Conservation (phyloP, 2,797 vertebrate species). For the Poecilia velifera region DNA sequence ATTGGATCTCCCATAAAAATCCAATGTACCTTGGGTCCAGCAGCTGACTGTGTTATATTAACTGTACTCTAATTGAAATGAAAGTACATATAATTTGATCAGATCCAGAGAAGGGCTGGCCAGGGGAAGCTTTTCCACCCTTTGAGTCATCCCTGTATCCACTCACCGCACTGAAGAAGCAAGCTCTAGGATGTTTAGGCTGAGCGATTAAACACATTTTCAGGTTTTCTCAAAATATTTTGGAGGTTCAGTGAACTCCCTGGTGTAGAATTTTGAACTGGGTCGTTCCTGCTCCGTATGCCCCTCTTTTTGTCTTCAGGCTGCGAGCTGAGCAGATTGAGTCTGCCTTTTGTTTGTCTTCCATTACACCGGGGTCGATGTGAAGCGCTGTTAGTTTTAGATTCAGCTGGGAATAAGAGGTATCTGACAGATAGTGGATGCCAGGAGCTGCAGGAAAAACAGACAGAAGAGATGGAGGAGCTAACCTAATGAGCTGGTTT, state of each 20-base stretch:
- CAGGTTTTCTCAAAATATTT: conserved; percentile 32
- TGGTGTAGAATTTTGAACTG: conserved; percentile 15
- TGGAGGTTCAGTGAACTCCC: conserved; percentile 29
- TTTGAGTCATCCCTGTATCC: conserved; percentile 5
- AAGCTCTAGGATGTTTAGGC: not conserved
- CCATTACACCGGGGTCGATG: conserved; percentile 47
- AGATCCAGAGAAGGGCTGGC: conserved; percentile 23
- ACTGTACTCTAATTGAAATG: conserved; percentile 36
- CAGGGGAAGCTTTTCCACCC: conserved; percentile 1
- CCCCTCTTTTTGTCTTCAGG: conserved; percentile 25
- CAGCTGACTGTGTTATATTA: conserved; percentile 17
- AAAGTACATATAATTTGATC: conserved; percentile 53
- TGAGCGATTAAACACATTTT: conserved; percentile 15
- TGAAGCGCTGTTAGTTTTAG: conserved; percentile 42
- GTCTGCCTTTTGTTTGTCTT: conserved; percentile 41
- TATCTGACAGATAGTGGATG: conserved; percentile 35
- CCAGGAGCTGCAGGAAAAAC: conserved; percentile 1
- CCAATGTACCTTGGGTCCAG: conserved; percentile 18
- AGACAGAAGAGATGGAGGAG: conserved; percentile 1
- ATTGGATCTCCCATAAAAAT: conserved; percentile 6
- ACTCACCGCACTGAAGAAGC: conserved; percentile 10
- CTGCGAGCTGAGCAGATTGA: conserved; percentile 14
- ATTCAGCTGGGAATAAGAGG: conserved; percentile 38
- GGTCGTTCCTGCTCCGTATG: not conserved
- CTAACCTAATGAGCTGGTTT: conserved; percentile 8